These are phyloP conservation scores for Balanococcus diminutus DNA, from an alignment of 2,888 invertebrate species.

Conservation along the genomic window DNA sequence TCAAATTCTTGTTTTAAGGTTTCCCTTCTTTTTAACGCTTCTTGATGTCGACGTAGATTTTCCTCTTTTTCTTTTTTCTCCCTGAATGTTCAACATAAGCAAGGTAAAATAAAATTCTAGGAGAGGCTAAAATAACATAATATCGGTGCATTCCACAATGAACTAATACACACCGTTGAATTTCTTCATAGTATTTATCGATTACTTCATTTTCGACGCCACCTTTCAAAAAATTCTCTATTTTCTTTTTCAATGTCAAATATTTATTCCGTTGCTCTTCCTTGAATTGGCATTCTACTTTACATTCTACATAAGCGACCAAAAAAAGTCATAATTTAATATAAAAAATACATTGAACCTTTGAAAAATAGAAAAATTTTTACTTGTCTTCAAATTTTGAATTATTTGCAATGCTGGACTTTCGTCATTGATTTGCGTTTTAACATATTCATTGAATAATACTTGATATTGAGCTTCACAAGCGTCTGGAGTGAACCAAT, in stretches of 20 bases:
- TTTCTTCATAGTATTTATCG: conserved; percentile 43
- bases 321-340: not conserved
- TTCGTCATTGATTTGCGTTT: conserved; percentile 6
- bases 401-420: conserved; percentile 32
- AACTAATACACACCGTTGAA: not conserved
- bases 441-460: conserved; percentile 34
- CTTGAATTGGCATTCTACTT: conserved; percentile 36
- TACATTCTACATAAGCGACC: not conserved
- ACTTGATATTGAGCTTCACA: conserved; percentile 53
- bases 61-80: conserved; percentile 41
- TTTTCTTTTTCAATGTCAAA: conserved; percentile 8
- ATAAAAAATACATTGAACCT: not conserved
- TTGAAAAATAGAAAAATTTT: not conserved
- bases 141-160: too few species aligned
- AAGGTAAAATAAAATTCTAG: too few species aligned
- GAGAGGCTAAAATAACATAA: too few species aligned
- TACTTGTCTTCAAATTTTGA: conserved; percentile 44
- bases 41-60: conserved; percentile 25
- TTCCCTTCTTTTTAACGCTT: conserved; percentile 36
- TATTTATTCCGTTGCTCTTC: conserved; percentile 44
- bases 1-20: conserved; percentile 30
- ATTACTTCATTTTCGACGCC: not conserved
- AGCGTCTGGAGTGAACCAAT: conserved; percentile 53
- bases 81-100: not conserved
- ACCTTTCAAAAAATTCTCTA: conserved; percentile 36